Evolutionary conservation across 2,888 invertebrate genomes (phyloP).

Genomic region (Melanophora roralis): DNA sequence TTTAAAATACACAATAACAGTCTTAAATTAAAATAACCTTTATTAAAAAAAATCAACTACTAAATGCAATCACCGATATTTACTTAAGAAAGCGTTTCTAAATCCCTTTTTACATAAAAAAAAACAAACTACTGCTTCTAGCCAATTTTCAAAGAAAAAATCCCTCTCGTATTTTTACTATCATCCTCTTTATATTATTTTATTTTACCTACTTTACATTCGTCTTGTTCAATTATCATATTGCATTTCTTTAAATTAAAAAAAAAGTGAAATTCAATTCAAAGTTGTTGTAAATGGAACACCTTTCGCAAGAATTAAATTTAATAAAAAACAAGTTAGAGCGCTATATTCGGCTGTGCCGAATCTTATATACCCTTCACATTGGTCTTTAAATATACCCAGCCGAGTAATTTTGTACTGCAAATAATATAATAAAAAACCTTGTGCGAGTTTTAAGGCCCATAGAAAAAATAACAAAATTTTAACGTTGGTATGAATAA

Average conservation of each 20-base stretch:
- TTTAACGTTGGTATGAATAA: too few relatives aligned
- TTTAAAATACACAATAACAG: too few relatives aligned
- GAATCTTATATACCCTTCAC: too few relatives aligned
- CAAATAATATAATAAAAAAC: too few relatives aligned
- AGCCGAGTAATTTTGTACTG: too few relatives aligned
- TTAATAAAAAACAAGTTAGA: too few relatives aligned
- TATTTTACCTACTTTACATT: neutral
- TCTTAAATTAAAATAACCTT: too few relatives aligned
- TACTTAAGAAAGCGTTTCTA: neutral
- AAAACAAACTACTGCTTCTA: neutral
- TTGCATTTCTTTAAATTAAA: slow-evolving; percentile 10
- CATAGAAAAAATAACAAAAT: too few relatives aligned
- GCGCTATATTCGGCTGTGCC: too few relatives aligned
- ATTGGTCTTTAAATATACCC: too few relatives aligned
- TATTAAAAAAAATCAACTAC: too few relatives aligned
- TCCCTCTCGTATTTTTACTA: neutral
- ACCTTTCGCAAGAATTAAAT: slow-evolving; percentile 4
- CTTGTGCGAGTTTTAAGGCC: too few relatives aligned
- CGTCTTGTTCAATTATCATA: neutral
- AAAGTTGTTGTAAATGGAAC: neutral
- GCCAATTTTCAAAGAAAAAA: neutral
- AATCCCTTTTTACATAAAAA: neutral
- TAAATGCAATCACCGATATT: neutral
- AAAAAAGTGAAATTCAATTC: slow-evolving; percentile 7
- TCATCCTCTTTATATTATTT: neutral